These are phyloP conservation scores for Laterallus jamaicensis DNA, from an alignment of 2,113 vertebrate genomes.

Conservation along the genomic window DNA sequence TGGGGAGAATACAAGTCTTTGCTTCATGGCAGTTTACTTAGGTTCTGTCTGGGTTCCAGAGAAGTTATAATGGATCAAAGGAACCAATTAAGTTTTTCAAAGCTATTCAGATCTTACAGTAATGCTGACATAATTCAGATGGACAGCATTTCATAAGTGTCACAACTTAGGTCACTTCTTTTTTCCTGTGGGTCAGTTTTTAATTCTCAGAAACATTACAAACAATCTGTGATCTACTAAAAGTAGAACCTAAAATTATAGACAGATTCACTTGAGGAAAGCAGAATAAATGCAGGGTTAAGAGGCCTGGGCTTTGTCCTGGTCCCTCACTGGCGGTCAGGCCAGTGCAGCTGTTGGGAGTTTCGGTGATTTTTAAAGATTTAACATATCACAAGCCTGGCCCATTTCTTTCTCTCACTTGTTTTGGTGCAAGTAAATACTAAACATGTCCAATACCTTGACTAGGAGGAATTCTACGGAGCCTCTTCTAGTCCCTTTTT, in stretches of 20 bases:
- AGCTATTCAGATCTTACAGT: background rate
- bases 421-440: background rate
- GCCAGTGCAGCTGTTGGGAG: background rate
- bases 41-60: background rate
- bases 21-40: background rate
- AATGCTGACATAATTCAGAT: background rate
- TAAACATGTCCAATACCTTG: background rate
- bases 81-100: slow-evolving; percentile 5
- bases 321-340: background rate
- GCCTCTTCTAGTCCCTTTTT: background rate
- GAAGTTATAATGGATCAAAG: background rate
- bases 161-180: background rate
- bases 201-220: background rate
- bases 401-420: background rate
- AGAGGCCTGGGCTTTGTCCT: background rate
- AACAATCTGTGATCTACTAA: background rate
- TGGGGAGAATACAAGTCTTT: background rate
- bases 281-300: background rate
- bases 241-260: slow-evolving; percentile 20
- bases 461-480: background rate
- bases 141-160: background rate
- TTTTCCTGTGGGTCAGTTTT: background rate
- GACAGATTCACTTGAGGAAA: background rate
- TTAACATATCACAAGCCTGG: background rate
- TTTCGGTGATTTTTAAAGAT: background rate